Evolutionary conservation across 2,888 invertebrate species (phyloP).

Genomic region (Artemia sp.): DNA sequence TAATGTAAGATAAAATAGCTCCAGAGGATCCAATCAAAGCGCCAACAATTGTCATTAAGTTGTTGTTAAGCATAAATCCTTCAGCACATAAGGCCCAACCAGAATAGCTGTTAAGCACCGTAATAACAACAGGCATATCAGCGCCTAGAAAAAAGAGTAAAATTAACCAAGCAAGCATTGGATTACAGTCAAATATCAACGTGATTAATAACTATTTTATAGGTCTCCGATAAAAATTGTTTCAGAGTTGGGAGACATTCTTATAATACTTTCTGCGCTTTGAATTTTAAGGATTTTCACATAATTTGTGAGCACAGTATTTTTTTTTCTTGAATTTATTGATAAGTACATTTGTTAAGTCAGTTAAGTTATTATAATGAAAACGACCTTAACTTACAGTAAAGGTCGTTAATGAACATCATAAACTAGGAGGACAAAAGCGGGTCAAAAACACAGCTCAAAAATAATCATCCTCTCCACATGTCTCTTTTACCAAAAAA

Average conservation of each 20-base stretch:
- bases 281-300: too few species aligned
- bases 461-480: too few species aligned
- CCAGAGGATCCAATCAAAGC: conserved; percentile 79
- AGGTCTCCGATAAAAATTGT: neutral
- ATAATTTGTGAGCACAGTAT: too few species aligned
- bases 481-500: too few species aligned
- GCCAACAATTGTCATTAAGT: conserved; percentile 76
- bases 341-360: too few species aligned
- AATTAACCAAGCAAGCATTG: neutral
- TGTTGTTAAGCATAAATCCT: conserved; percentile 84
- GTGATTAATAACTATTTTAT: neutral
- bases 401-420: too few species aligned
- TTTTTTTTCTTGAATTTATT: too few species aligned
- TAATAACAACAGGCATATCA: conserved; percentile 85
- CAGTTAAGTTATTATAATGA: too few species aligned
- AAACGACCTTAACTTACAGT: too few species aligned
- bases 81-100: conserved; percentile 87
- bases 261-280: too few species aligned
- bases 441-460: too few species aligned
- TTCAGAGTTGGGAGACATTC: neutral
- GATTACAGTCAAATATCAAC: conserved; percentile 11
- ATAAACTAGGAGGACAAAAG: too few species aligned
- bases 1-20: conserved; percentile 78
- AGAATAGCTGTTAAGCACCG: conserved; percentile 76
- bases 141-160: conserved; percentile 43